A percentile compares a stretch with the other conserved stretches of the same genome.
phyloP scores from a whole-genome alignment of 2,888 invertebrate species.

The Smittia aterrima region DNA sequence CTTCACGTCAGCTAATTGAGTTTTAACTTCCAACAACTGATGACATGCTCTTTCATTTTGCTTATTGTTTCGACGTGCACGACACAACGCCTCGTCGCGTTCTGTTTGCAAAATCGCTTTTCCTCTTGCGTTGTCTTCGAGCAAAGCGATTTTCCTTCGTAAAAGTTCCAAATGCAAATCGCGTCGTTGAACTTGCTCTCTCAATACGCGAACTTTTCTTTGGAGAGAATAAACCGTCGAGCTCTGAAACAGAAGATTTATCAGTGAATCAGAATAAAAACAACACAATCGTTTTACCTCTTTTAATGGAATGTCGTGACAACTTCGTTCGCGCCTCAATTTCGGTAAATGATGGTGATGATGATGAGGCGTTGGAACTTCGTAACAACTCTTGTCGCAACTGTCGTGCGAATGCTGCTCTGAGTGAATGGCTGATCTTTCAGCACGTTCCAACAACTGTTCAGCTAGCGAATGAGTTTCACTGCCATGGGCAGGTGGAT shows the following conservation, averaged over 20 bases:
- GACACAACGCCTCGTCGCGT: conserved; percentile 65
- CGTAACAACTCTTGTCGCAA: conserved; percentile 46
- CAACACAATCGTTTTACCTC: conserved; percentile 58
- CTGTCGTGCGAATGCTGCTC: conserved; percentile 46
- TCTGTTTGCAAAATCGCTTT: conserved; percentile 64
- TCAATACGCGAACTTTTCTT: conserved; percentile 75
- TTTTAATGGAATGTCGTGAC: conserved; percentile 75
- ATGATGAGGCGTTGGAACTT: conserved; percentile 44
- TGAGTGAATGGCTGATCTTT: conserved; percentile 59
- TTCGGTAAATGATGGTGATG: conserved; percentile 60
- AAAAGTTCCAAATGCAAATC: conserved; percentile 89
- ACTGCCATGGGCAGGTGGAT: conserved; percentile 50
- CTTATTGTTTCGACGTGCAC: conserved; percentile 77
- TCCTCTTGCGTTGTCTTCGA: conserved; percentile 70
- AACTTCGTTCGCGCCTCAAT: conserved; percentile 74
- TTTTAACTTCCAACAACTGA: conserved; percentile 78
- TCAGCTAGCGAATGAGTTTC: conserved; percentile 61
- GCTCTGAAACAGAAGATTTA: conserved; percentile 58
- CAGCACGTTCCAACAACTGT: conserved; percentile 77
- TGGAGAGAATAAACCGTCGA: conserved; percentile 88
- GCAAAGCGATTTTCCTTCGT: conserved; percentile 79
- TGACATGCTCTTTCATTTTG: conserved; percentile 78
- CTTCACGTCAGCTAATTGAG: conserved; percentile 79
- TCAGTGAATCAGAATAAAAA: conserved; percentile 3
- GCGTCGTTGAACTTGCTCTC: conserved; percentile 87